Evolutionary conservation across 2,797 vertebrate species (phyloP), one percentile per base, ranked within the genome.

Genomic region (Clarias pachynema): DNA sequence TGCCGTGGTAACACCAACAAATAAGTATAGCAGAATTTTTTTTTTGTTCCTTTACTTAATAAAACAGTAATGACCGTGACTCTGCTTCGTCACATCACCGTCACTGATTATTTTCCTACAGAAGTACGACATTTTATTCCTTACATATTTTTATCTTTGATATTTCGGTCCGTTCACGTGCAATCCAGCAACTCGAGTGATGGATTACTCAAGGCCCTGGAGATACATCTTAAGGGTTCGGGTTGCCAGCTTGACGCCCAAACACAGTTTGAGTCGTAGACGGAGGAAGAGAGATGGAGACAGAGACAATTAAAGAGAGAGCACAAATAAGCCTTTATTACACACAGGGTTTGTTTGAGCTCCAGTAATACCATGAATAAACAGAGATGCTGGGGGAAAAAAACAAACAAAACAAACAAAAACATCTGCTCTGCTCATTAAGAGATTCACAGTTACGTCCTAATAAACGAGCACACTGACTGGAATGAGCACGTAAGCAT

Each of bases 271-370:
- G 1, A 65, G 62, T 65, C 12, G 26, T 12, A 75, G 44, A 34
- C 22, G 70, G 34, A 74, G 37, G 18, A 31, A 44, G 60, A 85
- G 57, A 87, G n/a, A 81, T 2, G 0, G 6, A 53, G 6, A 14
- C 16, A 81, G 15, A 69, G 49, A 20, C 72, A 72, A 29, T 75
- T 89, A 1, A 3, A 18, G 26, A 37, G 22, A 31, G 91, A 91
- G 89, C 90, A 92, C 86, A 91, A 91, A 91, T 94, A 94, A 87
- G 65, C 49, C 75, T 77, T 66, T 79, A 73, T 89, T 87, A 81
- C 81, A 86, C 65, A 81, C 79, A 81, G 78, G 81, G 66, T 83
- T 60, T 60, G 78, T 84, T 31, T 86, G 60, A 88, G 31, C 77
- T 86, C 79, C 84, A 81, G 4, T 79, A 89, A 83, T 77, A 86